Evolutionary conservation across 2,113 vertebrate genomes (phyloP), one percentile per base, ranked within the genome.

Genomic region (Sterna hirundo): DNA sequence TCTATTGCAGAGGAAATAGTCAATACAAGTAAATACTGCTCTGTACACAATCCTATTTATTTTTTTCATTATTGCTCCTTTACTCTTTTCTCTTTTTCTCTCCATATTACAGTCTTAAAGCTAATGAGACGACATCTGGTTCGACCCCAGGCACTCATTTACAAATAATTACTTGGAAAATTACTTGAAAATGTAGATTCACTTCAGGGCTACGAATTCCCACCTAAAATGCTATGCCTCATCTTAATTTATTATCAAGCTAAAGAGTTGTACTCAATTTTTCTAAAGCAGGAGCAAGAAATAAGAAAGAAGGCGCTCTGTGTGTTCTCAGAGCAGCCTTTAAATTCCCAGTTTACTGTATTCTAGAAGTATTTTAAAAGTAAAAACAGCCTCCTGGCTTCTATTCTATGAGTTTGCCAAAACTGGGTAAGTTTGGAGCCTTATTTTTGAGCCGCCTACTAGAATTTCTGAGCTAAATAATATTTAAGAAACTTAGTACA

Each of bases 101-200:
- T 86, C 18, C 21, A 13, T 55, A 26, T 64, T 52, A 81, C 14
- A 18, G 46, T 49, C 34, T 76, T 85, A 77, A 93, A 85, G 44
- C 8, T 77, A 71, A 91, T 47, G 15, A 78, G 79, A 57, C 22
- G 92, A 78, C 47, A 90, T 91, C 60, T 95, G 81, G 36, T 68
- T 79, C 40, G 55, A 80, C 34, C 46, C 13, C 46, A 86, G 68
- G 49, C 86, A 91, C 1, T 2, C 30, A 83, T 46, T 94, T 70
- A 72, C 40, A 91, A 86, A 90, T 64, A 95, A 91, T 85, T 90
- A 90, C 44, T 80, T 87, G 71, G 83, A 94, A 96, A 88, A 91
- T 89, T 58, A 79, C 54, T 83, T 89, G 64, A 52, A 93, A 96
- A 83, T 83, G 29, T 44, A 69, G 78, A 62, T 78, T 54, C 57